Conservation (phyloP, 2,113 vertebrate species). For the Fukomys damarensis region DNA sequence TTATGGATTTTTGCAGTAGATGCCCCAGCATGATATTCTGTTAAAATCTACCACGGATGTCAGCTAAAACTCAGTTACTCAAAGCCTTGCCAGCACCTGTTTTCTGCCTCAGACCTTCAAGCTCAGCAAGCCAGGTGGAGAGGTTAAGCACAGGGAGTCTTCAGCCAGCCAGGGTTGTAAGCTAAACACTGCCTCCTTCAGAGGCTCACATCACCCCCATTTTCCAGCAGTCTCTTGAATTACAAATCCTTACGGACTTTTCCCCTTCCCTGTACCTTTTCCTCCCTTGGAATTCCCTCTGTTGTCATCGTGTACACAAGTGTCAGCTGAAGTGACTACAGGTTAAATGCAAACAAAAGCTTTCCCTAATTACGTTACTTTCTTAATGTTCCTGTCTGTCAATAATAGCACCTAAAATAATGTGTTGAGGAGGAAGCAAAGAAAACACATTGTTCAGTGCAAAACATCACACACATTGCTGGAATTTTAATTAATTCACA, state of each 20-base stretch:
- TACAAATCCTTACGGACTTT: neutral
- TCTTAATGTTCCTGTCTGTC: constrained; percentile 45
- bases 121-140: neutral
- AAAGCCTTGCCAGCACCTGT: neutral
- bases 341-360: constrained; percentile 53
- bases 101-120: constrained; percentile 3
- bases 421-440: constrained; percentile 14
- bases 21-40: neutral
- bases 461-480: constrained; percentile 46
- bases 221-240: neutral
- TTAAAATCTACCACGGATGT: neutral
- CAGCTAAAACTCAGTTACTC: neutral
- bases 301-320: neutral
- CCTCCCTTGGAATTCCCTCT: neutral
- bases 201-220: no score
- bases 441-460: constrained; percentile 39
- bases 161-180: neutral
- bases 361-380: constrained; percentile 10
- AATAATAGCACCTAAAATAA: constrained; percentile 60
- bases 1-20: neutral
- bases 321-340: neutral
- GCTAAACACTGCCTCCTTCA: neutral
- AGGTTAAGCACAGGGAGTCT: neutral
- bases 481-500: constrained; percentile 39
- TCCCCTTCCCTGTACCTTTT: neutral